Percentiles rank a stretch among this genome's conserved stretches.
These are phyloP conservation scores for Myocastor coypus DNA, from an alignment of 2,113 vertebrate genomes.

Conservation along the genomic window DNA sequence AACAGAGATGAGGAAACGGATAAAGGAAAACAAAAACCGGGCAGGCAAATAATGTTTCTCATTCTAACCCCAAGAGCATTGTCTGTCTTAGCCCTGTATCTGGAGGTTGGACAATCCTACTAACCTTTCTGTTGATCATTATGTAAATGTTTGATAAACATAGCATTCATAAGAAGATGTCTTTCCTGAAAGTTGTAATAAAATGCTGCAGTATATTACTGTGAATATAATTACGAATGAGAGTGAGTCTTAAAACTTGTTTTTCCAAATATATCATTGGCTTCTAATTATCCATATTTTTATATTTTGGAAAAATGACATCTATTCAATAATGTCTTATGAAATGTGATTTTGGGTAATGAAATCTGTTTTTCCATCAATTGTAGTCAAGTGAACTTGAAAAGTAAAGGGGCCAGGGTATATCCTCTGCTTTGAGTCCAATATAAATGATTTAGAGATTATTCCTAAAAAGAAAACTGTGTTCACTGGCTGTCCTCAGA, in stretches of 20 bases:
- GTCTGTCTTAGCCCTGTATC: not conserved
- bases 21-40: not conserved
- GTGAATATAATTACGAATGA: conserved; percentile 15
- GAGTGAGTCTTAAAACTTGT: not conserved
- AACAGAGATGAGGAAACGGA: not conserved
- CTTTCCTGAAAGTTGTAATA: not conserved
- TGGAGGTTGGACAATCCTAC: not conserved
- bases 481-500: not conserved
- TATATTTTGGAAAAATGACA: conserved; percentile 18
- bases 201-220: not conserved
- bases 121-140: not conserved
- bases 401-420: not conserved
- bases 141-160: not conserved
- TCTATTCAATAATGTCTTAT: conserved; percentile 19
- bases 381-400: not conserved
- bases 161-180: not conserved
- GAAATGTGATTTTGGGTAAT: not conserved
- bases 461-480: not conserved
- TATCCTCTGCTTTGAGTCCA: not conserved
- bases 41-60: not conserved
- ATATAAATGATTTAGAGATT: not conserved
- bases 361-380: not conserved
- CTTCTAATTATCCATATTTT: conserved; percentile 17
- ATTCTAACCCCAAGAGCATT: too few relatives aligned
- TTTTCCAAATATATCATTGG: conserved; percentile 2